Percentiles rank a stretch among this genome's conserved stretches.
Evolutionary conservation across 1,140 invertebrate species (phyloP).

Genomic region (Heliconius melpomene): DNA sequence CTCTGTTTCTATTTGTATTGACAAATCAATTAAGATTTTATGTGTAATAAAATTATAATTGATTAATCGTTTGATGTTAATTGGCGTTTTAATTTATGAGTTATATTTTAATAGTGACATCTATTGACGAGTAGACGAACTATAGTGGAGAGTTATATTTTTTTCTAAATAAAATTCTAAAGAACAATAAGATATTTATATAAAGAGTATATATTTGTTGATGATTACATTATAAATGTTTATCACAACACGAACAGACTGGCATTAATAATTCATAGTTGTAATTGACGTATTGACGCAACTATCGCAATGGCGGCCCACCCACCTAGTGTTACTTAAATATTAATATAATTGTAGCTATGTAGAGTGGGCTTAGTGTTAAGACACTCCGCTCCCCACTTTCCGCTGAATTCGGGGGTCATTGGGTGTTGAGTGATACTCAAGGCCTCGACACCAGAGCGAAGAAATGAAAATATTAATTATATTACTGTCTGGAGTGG

Average conservation of each 20-base stretch:
- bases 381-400: too few relatives aligned
- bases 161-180: background rate
- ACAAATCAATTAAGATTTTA: slow-evolving; percentile 42
- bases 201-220: background rate
- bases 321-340: slow-evolving; percentile 61
- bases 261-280: slow-evolving; percentile 74
- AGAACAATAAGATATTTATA: background rate
- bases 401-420: too few relatives aligned
- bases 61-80: background rate
- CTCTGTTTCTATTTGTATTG: slow-evolving; percentile 61
- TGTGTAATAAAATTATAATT: slow-evolving; percentile 27
- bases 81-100: background rate
- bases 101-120: slow-evolving; percentile 57
- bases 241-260: slow-evolving; percentile 38
- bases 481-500: too few relatives aligned
- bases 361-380: too few relatives aligned
- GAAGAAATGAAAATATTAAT: too few relatives aligned
- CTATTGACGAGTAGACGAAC: slow-evolving; percentile 60
- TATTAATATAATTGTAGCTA: slow-evolving; percentile 39
- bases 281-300: slow-evolving; percentile 69
- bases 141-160: slow-evolving; percentile 12
- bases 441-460: too few relatives aligned
- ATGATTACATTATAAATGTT: slow-evolving; percentile 16
- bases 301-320: slow-evolving; percentile 76
- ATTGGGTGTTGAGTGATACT: too few relatives aligned